Evolutionary conservation across 2,888 invertebrate species (phyloP), one percentile per base, ranked within the genome.

Genomic region (Silvanus unidentatus): DNA sequence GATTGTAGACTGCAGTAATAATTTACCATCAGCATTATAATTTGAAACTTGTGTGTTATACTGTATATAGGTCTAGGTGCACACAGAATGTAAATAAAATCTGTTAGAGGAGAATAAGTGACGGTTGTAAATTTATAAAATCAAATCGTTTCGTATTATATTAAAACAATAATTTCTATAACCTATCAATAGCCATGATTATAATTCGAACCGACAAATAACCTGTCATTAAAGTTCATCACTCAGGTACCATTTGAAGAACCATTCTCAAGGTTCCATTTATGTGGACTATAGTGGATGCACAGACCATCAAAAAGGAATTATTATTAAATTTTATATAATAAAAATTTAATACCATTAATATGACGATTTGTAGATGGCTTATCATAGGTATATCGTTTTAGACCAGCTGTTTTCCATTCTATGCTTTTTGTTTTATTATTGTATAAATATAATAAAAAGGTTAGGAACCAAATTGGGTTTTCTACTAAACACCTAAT

Each of bases 301-400:
- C 8, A 22, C 22, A 22, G 22, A 8, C 22, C 8, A n/a, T n/a
- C n/a, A n/a, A n/a, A n/a, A 8, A 22, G 22, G 22, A 22, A 22
- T 22, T 22, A 22, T 32, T 37, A 37, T 37, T 16, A 37, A 37
- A 37, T 37, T 22, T 37, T 37, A 37, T 37, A 37, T 37, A 15
- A 13, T 13, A 15, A 47, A 43, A 47, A 43, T 47, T 51, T 47
- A 53, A 48, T 49, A 38, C 40, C 16, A 47, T 47, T 48, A 55
- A 54, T 54, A 52, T 55, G 52, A 56, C 53, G 54, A 55, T 52
- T 55, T 49, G 49, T 45, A 49, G 57, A 55, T 55, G 49, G 52
- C 50, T 53, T 57, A 57, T 55, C 54, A 47, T 39, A 38, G 39
- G 41, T 37, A 4, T 13, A 6, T 15, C 10, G 35, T 16, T 37